A percentile compares a stretch with the other conserved stretches of the same genome.
Conservation (phyloP, 2,888 invertebrate genomes). For the Cotesia congregata region DNA sequence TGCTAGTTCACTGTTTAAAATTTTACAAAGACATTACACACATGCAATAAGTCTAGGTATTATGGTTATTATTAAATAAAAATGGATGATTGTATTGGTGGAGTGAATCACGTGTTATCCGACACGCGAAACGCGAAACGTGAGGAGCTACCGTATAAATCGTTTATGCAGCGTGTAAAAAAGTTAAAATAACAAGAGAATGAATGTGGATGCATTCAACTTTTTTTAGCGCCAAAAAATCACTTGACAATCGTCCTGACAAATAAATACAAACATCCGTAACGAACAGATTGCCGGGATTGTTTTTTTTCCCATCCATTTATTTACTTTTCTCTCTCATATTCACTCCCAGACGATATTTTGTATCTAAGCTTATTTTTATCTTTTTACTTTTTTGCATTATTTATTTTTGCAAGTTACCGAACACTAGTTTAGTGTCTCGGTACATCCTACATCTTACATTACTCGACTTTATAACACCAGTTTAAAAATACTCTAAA, state of each 20-base stretch:
- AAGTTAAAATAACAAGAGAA: neutral
- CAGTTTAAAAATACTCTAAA: neutral
- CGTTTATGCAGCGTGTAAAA: slow-evolving; percentile 51
- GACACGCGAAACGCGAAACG: slow-evolving; percentile 50
- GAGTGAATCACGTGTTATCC: slow-evolving; percentile 30
- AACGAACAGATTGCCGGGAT: slow-evolving; percentile 32
- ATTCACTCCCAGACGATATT: neutral
- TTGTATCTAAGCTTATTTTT: neutral
- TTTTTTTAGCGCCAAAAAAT: slow-evolving; percentile 17
- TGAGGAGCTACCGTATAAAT: slow-evolving; percentile 56
- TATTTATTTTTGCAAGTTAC: neutral
- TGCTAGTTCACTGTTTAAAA: neutral
- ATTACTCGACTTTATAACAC: neutral
- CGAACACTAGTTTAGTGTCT: neutral
- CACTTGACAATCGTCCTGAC: slow-evolving; percentile 14
- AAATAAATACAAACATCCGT: slow-evolving; percentile 26
- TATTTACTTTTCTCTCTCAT: neutral
- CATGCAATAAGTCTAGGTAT: neutral
- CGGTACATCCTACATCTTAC: neutral
- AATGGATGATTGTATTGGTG: slow-evolving; percentile 2
- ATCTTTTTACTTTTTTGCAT: neutral
- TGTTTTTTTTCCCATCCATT: slow-evolving; percentile 1
- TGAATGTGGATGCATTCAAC: neutral
- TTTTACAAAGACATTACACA: neutral
- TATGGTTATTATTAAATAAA: neutral